Evolutionary conservation across 2,888 invertebrate genomes (phyloP).

Genomic region (Bimastos eiseni): DNA sequence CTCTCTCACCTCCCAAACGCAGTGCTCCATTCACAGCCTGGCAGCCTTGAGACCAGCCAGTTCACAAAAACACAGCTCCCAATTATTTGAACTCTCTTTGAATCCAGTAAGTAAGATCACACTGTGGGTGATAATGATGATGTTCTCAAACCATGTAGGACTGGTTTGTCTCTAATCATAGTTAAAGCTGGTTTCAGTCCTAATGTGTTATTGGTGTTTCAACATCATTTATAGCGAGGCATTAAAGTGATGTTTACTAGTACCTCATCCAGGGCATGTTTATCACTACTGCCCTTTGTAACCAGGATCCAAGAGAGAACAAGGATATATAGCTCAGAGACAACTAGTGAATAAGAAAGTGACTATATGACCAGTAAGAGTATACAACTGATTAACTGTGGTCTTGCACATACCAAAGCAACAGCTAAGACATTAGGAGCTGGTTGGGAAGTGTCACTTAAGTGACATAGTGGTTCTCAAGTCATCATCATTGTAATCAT

Average conservation of each 20-base stretch:
- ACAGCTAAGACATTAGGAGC: background rate
- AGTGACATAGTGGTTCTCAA: background rate
- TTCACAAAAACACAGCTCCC: background rate
- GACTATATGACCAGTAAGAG: background rate
- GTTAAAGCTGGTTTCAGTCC: background rate
- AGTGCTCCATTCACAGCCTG: background rate
- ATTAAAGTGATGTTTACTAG: background rate
- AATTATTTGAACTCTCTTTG: constrained; percentile 13
- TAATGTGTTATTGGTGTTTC: background rate
- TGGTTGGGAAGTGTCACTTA: background rate
- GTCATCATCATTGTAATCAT: background rate
- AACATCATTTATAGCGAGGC: constrained; percentile 3
- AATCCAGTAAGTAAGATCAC: background rate
- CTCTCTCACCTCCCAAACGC: background rate
- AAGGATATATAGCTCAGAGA: background rate
- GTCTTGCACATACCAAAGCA: background rate
- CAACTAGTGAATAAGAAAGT: background rate
- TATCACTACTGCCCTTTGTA: background rate
- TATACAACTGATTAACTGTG: background rate
- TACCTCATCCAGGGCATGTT: background rate
- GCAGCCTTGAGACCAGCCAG: background rate
- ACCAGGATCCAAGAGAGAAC: background rate
- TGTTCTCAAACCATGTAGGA: background rate
- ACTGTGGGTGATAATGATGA: background rate
- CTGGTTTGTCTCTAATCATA: background rate